A percentile compares a stretch with the other conserved stretches of the same genome.
phyloP scores from a whole-genome alignment of 2,113 vertebrate species.

The Burhinus bistriatus region DNA sequence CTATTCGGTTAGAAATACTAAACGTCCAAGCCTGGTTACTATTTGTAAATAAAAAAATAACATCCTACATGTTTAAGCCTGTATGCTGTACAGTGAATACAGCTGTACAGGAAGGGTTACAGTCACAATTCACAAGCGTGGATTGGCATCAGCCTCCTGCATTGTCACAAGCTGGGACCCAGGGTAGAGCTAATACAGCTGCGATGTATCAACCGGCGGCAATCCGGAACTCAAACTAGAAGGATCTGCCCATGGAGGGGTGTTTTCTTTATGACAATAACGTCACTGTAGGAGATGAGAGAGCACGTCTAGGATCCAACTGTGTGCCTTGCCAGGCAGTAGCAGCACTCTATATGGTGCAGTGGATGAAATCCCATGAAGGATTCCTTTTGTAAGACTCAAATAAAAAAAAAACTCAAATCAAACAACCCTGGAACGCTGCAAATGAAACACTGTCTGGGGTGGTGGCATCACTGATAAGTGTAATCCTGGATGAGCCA shows the following conservation, averaged over 20 bases:
- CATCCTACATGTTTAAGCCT: background rate
- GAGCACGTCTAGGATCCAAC: background rate
- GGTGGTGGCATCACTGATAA: background rate
- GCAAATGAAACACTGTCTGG: constrained; percentile 20
- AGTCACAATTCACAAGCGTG: background rate
- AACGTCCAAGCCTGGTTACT: background rate
- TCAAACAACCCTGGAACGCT: background rate
- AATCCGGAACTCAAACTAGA: background rate
- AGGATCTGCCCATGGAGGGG: background rate
- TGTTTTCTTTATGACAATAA: background rate
- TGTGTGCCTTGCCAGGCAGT: background rate
- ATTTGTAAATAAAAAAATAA: background rate
- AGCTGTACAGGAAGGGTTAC: background rate
- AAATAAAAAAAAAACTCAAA: background rate
- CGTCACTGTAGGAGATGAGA: background rate
- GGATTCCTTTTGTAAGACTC: background rate
- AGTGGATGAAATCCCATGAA: background rate
- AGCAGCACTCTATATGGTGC: background rate
- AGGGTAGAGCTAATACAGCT: background rate
- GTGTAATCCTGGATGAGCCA: background rate
- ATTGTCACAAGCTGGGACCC: background rate
- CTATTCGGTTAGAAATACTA: background rate
- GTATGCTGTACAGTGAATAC: background rate
- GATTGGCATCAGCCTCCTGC: background rate
- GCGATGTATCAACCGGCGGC: background rate